Evolutionary conservation across 2,113 vertebrate genomes (phyloP).

Genomic region (Tenebrosternarchus preto): DNA sequence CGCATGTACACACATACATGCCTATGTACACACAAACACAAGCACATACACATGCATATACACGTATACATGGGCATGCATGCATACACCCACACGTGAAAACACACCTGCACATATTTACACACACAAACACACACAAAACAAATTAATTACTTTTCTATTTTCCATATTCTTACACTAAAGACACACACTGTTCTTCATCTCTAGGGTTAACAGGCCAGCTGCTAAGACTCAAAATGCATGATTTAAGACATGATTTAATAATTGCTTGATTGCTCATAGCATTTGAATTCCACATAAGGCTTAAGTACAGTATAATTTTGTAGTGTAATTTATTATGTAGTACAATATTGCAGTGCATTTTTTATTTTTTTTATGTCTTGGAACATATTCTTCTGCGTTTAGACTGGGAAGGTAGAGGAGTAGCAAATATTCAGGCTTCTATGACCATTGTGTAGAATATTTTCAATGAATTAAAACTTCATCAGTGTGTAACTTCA

Average conservation of each 20-base stretch:
- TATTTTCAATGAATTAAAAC: constrained; percentile 33
- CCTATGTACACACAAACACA: too few species aligned
- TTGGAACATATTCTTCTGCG: background rate
- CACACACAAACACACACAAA: too few species aligned
- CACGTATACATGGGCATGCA: too few species aligned
- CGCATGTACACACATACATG: too few species aligned
- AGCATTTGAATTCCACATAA: constrained; percentile 4
- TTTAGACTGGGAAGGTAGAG: background rate
- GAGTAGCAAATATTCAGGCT: constrained; percentile 14
- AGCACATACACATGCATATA: too few species aligned
- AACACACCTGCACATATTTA: too few species aligned
- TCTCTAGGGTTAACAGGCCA: background rate
- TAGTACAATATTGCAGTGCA: background rate
- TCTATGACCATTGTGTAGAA: constrained; percentile 19
- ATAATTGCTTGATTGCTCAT: constrained; percentile 1
- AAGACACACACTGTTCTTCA: background rate
- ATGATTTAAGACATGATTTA: background rate
- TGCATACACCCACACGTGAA: too few species aligned
- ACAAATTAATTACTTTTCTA: too few species aligned
- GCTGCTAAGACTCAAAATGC: background rate
- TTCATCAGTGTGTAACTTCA: constrained; percentile 62
- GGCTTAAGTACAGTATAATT: background rate
- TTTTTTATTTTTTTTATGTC: background rate
- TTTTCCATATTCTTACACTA: background rate
- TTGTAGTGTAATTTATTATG: background rate